phyloP scores from a whole-genome alignment of 2,797 vertebrate genomes.

The Arrhamphus sclerolepis region DNA sequence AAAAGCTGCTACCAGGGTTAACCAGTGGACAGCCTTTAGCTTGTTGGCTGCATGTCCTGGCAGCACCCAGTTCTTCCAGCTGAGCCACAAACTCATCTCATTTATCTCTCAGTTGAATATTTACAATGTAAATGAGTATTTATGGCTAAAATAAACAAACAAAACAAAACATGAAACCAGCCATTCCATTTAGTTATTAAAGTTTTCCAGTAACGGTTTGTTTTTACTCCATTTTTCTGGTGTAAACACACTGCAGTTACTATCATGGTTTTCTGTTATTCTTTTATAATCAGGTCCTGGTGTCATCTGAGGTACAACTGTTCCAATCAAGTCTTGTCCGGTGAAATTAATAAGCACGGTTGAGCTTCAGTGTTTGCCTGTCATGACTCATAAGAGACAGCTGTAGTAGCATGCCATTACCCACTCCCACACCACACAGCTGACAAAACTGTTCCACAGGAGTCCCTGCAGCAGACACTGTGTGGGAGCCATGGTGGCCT shows the following conservation, averaged over 20 bases:
- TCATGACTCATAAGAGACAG: conserved; percentile 64
- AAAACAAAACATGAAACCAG: no score
- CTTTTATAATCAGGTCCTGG: conserved; percentile 11
- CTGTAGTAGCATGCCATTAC: conserved; percentile 68
- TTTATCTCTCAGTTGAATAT: no score
- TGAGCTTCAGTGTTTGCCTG: conserved; percentile 50
- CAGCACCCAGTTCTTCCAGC: no score
- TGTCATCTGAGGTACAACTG: conserved; percentile 11
- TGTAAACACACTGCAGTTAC: not conserved
- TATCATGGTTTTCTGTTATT: not conserved
- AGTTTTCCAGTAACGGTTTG: not conserved
- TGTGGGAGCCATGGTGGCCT: conserved; percentile 48
- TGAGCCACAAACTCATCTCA: no score
- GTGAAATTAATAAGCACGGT: conserved; percentile 44
- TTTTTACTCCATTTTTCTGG: not conserved
- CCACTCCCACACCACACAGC: conserved; percentile 56
- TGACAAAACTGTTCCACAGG: conserved; percentile 68
- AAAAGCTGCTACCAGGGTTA: no score
- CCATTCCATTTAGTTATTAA: not conserved
- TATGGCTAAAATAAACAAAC: no score
- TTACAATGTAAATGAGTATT: no score
- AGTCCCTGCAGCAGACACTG: conserved; percentile 49
- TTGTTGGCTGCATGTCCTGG: no score
- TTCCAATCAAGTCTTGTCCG: conserved; percentile 50
- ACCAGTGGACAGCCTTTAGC: no score